These are phyloP conservation scores for Aspidiotus destructor DNA, from an alignment of 2,888 invertebrate genomes.

Conservation along the genomic window DNA sequence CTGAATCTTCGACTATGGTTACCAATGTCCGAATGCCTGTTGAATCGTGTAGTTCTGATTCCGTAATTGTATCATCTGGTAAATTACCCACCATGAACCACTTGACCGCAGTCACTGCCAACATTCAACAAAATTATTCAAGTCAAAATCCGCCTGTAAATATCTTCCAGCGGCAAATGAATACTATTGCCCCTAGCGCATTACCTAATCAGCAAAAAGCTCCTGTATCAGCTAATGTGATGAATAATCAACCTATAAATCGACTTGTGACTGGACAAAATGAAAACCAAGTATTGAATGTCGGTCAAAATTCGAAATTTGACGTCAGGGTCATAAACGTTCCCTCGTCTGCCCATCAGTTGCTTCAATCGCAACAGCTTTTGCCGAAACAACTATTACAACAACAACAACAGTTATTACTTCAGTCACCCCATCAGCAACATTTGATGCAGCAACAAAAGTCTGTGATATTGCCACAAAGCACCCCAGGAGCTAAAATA, in stretches of 20 bases:
- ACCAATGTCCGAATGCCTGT: constrained; percentile 30
- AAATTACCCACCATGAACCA: constrained; percentile 26
- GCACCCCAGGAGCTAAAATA: constrained; percentile 4
- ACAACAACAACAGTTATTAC: constrained; percentile 34
- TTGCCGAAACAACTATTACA: constrained; percentile 27
- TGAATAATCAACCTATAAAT: constrained; percentile 19
- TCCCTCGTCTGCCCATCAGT: constrained; percentile 24
- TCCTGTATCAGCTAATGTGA: neutral
- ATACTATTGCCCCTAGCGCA: neutral
- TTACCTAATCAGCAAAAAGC: constrained; percentile 5
- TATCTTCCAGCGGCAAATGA: constrained; percentile 23
- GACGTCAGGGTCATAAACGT: constrained; percentile 27
- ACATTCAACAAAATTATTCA: constrained; percentile 22
- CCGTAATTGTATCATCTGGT: constrained; percentile 11
- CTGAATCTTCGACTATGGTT: constrained; percentile 27
- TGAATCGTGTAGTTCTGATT: constrained; percentile 17
- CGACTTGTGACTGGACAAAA: constrained; percentile 17
- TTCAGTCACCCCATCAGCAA: constrained; percentile 33
- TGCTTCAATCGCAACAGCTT: constrained; percentile 27
- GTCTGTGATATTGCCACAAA: constrained; percentile 30
- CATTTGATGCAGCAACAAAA: constrained; percentile 17
- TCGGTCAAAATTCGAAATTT: constrained; percentile 20
- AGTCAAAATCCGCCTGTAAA: constrained; percentile 23
- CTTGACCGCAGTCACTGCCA: constrained; percentile 25
- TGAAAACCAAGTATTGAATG: constrained; percentile 23